These are phyloP conservation scores for Charaxes varanes DNA, from an alignment of 1,140 invertebrate genomes.

Conservation along the genomic window DNA sequence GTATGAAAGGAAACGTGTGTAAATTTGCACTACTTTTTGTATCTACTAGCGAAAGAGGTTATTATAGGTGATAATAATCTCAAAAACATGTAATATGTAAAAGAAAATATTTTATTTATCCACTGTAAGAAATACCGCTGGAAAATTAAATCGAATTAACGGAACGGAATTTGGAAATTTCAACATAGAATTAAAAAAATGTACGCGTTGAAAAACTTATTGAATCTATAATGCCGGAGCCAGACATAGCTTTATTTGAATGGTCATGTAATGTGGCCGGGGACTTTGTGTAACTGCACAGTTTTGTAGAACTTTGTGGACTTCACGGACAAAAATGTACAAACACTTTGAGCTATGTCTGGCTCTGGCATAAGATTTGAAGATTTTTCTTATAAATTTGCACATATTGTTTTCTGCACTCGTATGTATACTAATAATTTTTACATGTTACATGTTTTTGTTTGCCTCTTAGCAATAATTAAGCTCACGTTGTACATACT, in stretches of 20 bases:
- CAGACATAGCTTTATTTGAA: too few species aligned
- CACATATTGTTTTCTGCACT: too few species aligned
- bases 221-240: too few species aligned
- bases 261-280: too few species aligned
- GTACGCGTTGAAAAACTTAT: too few species aligned
- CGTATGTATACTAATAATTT: too few species aligned
- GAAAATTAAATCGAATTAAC: neutral
- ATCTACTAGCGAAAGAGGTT: slow-evolving; percentile 18
- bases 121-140: neutral
- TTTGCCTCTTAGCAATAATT: slow-evolving; percentile 2
- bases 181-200: neutral
- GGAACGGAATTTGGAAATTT: neutral
- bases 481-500: slow-evolving; percentile 5
- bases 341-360: too few species aligned
- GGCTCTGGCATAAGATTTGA: too few species aligned
- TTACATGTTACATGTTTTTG: slow-evolving; percentile 9
- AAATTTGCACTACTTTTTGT: slow-evolving; percentile 13
- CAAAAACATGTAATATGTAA: slow-evolving; percentile 7
- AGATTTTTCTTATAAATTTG: too few species aligned
- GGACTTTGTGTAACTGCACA: too few species aligned
- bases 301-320: too few species aligned
- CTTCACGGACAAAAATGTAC: too few species aligned
- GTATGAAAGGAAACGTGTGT: slow-evolving; percentile 17
- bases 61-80: slow-evolving; percentile 3
- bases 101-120: neutral